Conservation (phyloP, 2,797 vertebrate genomes). For the Rhinella marina region DNA sequence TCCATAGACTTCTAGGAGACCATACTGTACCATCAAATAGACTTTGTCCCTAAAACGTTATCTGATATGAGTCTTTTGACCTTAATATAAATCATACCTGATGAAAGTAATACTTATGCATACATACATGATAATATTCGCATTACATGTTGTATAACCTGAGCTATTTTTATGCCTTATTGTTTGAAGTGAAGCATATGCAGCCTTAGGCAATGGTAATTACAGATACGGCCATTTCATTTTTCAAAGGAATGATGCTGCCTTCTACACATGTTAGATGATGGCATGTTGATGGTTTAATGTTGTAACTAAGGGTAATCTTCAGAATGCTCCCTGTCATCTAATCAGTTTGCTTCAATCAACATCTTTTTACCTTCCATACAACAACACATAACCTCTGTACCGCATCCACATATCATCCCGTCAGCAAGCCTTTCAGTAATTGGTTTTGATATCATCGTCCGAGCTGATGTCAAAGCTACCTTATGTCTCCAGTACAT, state of each 20-base stretch:
- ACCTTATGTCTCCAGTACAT: constrained; percentile 58
- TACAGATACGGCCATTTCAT: background rate
- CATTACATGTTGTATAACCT: background rate
- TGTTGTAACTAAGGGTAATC: constrained; percentile 37
- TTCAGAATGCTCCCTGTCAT: background rate
- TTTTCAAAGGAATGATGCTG: background rate
- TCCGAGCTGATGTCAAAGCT: constrained; percentile 58
- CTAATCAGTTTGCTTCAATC: constrained; percentile 57
- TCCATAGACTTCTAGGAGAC: too few relatives aligned
- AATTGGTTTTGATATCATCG: constrained; percentile 65
- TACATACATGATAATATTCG: background rate
- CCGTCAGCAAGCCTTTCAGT: constrained; percentile 64
- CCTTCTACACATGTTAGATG: background rate
- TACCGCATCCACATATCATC: constrained; percentile 55
- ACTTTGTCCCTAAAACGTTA: background rate
- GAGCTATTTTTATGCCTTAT: background rate
- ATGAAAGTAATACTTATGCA: background rate
- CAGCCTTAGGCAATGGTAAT: background rate
- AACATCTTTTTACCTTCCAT: constrained; percentile 48
- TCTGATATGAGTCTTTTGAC: background rate
- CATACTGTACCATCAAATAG: too few relatives aligned
- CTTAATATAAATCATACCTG: background rate
- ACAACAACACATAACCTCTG: constrained; percentile 53
- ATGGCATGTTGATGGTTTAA: constrained; percentile 27
- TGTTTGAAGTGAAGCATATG: background rate